Percentiles rank a stretch among this genome's conserved stretches.
Evolutionary conservation across 2,113 vertebrate genomes (phyloP).

Genomic region (Callipepla squamata): DNA sequence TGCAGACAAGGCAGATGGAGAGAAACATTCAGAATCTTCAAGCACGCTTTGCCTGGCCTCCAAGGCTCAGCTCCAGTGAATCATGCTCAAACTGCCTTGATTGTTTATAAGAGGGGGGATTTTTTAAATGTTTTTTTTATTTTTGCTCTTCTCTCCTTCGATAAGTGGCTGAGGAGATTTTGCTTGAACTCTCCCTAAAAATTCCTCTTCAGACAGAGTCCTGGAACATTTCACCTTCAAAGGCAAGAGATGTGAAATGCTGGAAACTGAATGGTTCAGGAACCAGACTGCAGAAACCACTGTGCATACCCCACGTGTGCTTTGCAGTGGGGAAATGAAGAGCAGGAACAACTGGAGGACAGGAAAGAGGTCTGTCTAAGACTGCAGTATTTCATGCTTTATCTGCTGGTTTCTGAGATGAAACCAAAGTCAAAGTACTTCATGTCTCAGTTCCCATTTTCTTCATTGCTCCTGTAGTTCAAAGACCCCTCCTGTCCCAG

Average conservation of each 20-base stretch:
- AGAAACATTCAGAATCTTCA: background rate
- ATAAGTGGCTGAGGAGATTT: slow-evolving; percentile 6
- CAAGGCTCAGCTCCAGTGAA: background rate
- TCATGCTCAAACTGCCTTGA: background rate
- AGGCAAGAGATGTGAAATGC: background rate
- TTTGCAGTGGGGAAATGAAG: background rate
- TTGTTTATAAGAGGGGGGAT: background rate
- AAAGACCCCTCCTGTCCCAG: background rate
- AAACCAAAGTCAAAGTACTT: background rate
- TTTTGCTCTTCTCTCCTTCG: background rate
- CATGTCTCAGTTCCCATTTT: background rate
- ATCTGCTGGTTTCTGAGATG: background rate
- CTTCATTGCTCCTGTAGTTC: background rate
- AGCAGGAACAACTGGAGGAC: background rate
- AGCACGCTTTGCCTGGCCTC: background rate
- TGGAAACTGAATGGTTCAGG: background rate
- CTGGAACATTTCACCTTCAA: slow-evolving; percentile 56
- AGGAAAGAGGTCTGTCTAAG: background rate
- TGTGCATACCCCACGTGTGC: background rate
- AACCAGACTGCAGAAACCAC: background rate
- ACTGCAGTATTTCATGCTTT: background rate
- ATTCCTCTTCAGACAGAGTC: slow-evolving; percentile 32
- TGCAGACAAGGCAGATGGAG: slow-evolving; percentile 25
- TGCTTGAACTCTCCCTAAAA: slow-evolving; percentile 39
- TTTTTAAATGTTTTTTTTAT: background rate